Evolutionary conservation across 2,888 invertebrate genomes (phyloP).

Genomic region (Tricholauxania praeusta): DNA sequence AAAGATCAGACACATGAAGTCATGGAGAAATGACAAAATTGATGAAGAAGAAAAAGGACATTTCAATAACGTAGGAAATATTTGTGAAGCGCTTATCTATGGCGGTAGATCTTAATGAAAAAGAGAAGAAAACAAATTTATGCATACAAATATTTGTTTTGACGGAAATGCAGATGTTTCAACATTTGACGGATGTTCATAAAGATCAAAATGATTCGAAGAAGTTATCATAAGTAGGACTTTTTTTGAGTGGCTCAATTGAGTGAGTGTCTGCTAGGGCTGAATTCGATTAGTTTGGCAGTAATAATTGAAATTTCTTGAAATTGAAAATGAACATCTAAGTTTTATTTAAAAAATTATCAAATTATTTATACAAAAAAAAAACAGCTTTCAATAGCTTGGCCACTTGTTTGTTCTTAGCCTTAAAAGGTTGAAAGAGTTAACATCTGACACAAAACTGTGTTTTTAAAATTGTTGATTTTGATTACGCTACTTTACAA

Average conservation of each 20-base stretch:
- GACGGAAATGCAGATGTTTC: constrained; percentile 26
- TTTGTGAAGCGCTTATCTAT: constrained; percentile 19
- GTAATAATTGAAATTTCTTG: too few relatives aligned
- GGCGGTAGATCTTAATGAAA: constrained; percentile 31
- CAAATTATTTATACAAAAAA: too few relatives aligned
- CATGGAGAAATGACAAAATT: background rate
- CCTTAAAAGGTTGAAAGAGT: too few relatives aligned
- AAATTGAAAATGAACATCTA: too few relatives aligned
- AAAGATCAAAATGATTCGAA: background rate
- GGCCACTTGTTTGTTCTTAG: too few relatives aligned
- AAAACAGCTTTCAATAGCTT: too few relatives aligned
- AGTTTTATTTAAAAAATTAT: too few relatives aligned
- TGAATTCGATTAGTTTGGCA: background rate
- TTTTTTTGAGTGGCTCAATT: background rate
- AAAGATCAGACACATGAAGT: background rate
- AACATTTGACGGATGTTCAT: constrained; percentile 14
- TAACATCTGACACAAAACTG: too few relatives aligned
- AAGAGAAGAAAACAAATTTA: background rate
- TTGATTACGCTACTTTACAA: too few relatives aligned
- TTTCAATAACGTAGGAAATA: background rate
- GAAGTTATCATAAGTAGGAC: too few relatives aligned
- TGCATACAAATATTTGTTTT: constrained; percentile 34
- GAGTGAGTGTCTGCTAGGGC: background rate
- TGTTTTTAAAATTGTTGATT: too few relatives aligned
- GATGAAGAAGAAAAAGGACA: constrained; percentile 10